Conservation (phyloP, 2,113 vertebrate genomes). For the Chinchilla lanigera region DNA sequence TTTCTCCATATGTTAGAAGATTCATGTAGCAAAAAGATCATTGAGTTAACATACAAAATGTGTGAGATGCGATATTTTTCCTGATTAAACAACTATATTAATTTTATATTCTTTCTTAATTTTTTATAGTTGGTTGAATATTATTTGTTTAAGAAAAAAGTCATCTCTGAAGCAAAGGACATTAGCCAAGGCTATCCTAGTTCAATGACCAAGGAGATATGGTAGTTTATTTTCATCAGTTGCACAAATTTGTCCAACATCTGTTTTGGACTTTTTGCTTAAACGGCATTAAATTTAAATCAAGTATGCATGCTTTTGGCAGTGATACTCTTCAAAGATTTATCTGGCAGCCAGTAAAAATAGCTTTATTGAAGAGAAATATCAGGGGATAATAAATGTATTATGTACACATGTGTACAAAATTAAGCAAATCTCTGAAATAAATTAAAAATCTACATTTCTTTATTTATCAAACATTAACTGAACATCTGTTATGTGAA, state of each 20-base stretch:
- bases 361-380: background rate
- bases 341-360: background rate
- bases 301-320: constrained; percentile 45
- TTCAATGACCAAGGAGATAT: background rate
- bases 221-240: constrained; percentile 53
- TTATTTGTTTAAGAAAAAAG: background rate
- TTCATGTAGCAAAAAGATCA: background rate
- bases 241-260: constrained; percentile 57
- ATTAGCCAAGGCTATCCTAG: background rate
- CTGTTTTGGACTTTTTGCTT: constrained; percentile 57
- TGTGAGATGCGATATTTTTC: background rate
- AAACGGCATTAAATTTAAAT: constrained; percentile 61
- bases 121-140: background rate
- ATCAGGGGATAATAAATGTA: background rate
- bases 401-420: background rate
- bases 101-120: constrained; percentile 20
- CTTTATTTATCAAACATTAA: background rate
- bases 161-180: background rate
- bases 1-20: background rate
- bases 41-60: background rate
- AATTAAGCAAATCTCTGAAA: constrained; percentile 49
- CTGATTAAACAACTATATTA: background rate
- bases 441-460: constrained; percentile 2
- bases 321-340: constrained; percentile 12
- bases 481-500: background rate